Percentiles rank a stretch among this genome's conserved stretches.
phyloP scores from a whole-genome alignment of 2,797 vertebrate genomes.

The Hylomyscus alleni region DNA sequence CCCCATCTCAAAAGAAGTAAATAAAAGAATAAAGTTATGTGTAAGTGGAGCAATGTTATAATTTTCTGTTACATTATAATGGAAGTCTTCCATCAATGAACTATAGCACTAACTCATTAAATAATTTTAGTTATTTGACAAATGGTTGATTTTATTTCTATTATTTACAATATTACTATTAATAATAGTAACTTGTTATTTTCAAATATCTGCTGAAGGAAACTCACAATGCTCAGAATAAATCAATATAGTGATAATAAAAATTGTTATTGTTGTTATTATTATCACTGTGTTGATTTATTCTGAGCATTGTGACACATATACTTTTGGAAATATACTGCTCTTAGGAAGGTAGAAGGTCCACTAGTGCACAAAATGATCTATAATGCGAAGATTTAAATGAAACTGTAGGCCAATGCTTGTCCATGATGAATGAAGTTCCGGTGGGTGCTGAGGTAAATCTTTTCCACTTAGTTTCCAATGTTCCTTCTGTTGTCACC shows the following conservation, averaged over 20 bases:
- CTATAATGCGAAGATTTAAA: neutral
- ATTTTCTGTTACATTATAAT: neutral
- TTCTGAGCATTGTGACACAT: neutral
- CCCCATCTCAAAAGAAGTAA: neutral
- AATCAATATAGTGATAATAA: neutral
- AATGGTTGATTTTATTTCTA: neutral
- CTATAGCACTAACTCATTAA: neutral
- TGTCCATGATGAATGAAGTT: neutral
- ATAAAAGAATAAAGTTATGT: neutral
- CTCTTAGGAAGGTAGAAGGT: neutral
- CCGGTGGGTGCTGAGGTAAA: neutral
- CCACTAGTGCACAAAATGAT: neutral
- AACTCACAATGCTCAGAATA: neutral
- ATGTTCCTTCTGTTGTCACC: slow-evolving; percentile 5
- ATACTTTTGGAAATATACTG: neutral
- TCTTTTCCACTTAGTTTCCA: slow-evolving; percentile 17
- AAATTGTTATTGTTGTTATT: neutral
- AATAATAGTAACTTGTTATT: neutral
- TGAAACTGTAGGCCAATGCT: slow-evolving; percentile 34
- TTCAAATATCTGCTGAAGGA: neutral
- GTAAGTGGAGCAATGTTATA: neutral
- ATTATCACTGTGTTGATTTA: neutral
- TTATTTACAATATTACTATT: neutral
- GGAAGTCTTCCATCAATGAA: neutral
- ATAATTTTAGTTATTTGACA: neutral